Conservation (phyloP, 2,797 vertebrate genomes). For the Sarcoramphus papa region DNA sequence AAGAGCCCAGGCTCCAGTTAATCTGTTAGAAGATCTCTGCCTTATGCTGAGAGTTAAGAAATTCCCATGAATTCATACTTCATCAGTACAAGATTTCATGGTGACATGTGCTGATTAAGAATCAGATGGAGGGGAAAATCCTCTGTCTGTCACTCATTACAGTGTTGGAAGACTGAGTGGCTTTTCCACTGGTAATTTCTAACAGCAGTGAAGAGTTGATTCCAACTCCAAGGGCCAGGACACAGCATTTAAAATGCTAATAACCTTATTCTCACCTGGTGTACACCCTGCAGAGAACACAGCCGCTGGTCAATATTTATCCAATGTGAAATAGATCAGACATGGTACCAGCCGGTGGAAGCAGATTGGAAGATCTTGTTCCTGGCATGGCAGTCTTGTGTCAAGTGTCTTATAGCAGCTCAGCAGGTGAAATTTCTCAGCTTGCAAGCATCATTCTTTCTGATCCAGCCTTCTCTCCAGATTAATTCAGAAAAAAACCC, state of each 20-base stretch:
- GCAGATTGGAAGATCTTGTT: not conserved
- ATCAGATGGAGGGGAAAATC: not conserved
- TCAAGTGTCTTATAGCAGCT: not conserved
- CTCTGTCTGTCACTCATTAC: not conserved
- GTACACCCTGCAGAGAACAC: not conserved
- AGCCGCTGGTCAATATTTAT: not conserved
- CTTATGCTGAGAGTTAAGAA: not conserved
- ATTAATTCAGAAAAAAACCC: not conserved
- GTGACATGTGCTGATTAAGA: not conserved
- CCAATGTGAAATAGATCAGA: fast-evolving
- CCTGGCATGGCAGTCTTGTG: not conserved
- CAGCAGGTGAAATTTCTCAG: not conserved
- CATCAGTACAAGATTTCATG: not conserved
- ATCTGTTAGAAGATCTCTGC: not conserved
- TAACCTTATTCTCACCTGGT: not conserved
- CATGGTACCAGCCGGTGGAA: not conserved
- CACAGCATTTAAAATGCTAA: not conserved
- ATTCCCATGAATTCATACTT: not conserved
- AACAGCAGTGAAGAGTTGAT: not conserved
- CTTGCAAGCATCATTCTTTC: not conserved
- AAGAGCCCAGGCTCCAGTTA: not conserved
- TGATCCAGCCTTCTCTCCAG: not conserved
- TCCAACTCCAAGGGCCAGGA: not conserved
- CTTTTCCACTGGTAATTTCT: not conserved
- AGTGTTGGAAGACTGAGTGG: not conserved